Conservation (phyloP, 2,888 invertebrate genomes). For the Dynastes hyllus region DNA sequence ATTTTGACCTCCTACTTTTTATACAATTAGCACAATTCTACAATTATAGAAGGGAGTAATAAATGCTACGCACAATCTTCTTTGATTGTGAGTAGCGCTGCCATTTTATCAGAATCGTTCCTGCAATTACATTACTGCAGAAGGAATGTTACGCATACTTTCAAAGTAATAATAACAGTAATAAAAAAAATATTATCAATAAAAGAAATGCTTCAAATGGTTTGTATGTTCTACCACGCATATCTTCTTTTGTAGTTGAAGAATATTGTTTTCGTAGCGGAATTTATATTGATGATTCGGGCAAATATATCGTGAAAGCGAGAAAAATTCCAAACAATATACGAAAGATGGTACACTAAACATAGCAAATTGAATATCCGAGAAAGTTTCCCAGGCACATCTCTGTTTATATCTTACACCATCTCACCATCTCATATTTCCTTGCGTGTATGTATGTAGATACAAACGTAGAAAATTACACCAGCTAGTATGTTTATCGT, state of each 20-base stretch:
- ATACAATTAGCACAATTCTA: too few species aligned
- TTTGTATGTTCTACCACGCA: too few species aligned
- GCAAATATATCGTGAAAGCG: not conserved
- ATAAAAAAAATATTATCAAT: too few species aligned
- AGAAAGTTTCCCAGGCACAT: not conserved
- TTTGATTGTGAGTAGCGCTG: too few species aligned
- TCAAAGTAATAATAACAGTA: not conserved
- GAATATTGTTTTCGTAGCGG: not conserved
- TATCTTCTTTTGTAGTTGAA: not conserved
- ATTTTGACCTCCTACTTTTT: too few species aligned
- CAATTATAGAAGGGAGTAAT: too few species aligned
- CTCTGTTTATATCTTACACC: not conserved
- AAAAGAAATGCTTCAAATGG: too few species aligned
- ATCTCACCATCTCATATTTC: not conserved
- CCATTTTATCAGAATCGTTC: too few species aligned
- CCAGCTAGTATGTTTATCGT: conserved; percentile 28
- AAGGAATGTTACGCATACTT: too few species aligned
- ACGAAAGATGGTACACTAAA: not conserved
- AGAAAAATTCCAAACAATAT: conserved; percentile 3
- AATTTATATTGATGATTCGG: too few species aligned
- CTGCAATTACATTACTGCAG: too few species aligned
- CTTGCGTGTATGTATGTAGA: not conserved
- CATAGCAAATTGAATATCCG: conserved; percentile 17
- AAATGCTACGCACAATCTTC: too few species aligned
- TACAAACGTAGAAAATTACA: conserved; percentile 21